These are phyloP conservation scores for Sinella curviseta DNA, from an alignment of 1,140 invertebrate species.

Conservation along the genomic window DNA sequence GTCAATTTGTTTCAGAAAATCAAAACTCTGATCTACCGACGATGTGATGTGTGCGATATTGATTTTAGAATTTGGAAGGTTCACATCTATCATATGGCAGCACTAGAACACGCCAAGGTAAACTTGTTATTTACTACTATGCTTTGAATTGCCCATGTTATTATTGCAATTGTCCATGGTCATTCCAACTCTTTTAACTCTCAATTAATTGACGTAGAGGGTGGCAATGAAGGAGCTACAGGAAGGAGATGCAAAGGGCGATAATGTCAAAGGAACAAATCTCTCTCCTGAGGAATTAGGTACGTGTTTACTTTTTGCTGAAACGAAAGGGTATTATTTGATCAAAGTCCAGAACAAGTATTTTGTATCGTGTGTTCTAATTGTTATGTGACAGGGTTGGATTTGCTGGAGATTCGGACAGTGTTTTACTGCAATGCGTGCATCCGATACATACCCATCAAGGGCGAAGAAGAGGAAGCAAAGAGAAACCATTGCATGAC, in stretches of 20 bases:
- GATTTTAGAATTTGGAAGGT: conserved; percentile 49
- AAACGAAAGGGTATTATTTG: too few relatives aligned
- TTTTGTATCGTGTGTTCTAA: too few relatives aligned
- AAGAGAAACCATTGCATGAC: conserved; percentile 43
- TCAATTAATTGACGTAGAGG: conserved; percentile 20
- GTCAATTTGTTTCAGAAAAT: conserved; percentile 40
- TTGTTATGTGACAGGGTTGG: conserved; percentile 28
- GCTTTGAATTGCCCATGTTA: background rate
- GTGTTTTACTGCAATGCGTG: conserved; percentile 48
- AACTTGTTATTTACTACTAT: background rate
- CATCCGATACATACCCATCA: conserved; percentile 44
- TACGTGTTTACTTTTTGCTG: conserved; percentile 25
- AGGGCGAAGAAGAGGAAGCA: conserved; percentile 34
- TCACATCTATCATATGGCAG: conserved; percentile 45
- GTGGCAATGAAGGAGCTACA: conserved; percentile 46
- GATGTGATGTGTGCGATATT: conserved; percentile 46
- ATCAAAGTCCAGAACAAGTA: too few relatives aligned
- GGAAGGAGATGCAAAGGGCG: conserved; percentile 38
- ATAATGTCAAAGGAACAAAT: conserved; percentile 46
- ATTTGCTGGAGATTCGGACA: conserved; percentile 41
- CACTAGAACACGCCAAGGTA: conserved; percentile 47
- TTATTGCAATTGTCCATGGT: background rate
- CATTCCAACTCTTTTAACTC: too few relatives aligned
- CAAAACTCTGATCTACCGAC: conserved; percentile 42
- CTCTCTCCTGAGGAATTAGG: conserved; percentile 44